A percentile compares a stretch with the other conserved stretches of the same genome.
Conservation (phyloP, 1,140 invertebrate genomes). For the Meteorus sp. region DNA sequence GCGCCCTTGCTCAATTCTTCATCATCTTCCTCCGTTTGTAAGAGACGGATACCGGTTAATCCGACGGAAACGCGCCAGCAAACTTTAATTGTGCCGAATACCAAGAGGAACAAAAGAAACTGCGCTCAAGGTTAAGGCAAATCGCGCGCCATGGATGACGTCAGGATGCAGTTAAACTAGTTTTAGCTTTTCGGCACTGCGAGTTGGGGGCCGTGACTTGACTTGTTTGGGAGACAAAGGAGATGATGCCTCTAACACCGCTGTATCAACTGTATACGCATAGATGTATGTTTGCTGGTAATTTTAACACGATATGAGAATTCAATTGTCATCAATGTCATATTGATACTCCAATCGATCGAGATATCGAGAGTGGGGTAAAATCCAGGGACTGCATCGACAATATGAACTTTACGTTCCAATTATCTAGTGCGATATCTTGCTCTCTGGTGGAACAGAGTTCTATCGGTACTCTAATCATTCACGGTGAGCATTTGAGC, state of each 20-base stretch:
- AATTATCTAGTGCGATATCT: no score
- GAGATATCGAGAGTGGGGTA: no score
- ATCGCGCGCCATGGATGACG: conserved; percentile 53
- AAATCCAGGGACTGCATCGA: no score
- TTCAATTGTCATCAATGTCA: no score
- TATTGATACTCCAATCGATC: no score
- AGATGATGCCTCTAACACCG: not conserved
- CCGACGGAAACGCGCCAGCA: conserved; percentile 26
- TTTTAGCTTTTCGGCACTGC: conserved; percentile 52
- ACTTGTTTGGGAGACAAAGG: not conserved
- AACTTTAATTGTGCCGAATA: conserved; percentile 48
- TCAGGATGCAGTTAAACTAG: conserved; percentile 59
- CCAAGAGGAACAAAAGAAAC: conserved; percentile 43
- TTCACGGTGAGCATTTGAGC: conserved; percentile 28
- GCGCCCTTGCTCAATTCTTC: not conserved
- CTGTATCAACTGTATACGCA: no score
- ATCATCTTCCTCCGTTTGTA: not conserved
- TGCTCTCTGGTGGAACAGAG: no score
- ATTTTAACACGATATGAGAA: no score
- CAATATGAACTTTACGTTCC: no score
- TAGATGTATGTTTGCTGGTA: no score
- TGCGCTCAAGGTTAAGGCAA: conserved; percentile 55
- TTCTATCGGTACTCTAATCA: no score
- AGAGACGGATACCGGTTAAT: conserved; percentile 14
- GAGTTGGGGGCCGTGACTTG: conserved; percentile 30